Evolutionary conservation across 2,888 invertebrate species (phyloP), one percentile per base, ranked within the genome.

Genomic region (Agrenia bidenticulata): DNA sequence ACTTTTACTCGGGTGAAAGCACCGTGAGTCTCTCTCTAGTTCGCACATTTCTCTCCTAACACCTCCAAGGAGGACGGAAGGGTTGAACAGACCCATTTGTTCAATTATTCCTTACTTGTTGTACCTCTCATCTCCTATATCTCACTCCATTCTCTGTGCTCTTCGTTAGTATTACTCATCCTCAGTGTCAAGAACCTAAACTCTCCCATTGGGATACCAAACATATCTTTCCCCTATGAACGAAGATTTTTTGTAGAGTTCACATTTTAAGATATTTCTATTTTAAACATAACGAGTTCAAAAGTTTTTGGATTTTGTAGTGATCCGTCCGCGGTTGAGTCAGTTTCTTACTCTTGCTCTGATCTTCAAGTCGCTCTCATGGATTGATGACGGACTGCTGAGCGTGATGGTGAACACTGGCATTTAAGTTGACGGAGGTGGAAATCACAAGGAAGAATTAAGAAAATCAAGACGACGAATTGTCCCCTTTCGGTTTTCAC

Each of bases 401-500:
- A n/a, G n/a, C n/a, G n/a, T n/a, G n/a, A n/a, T n/a, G n/a, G n/a
- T n/a, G n/a, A 32, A 32, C 32, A 11, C 11, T 32, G 32, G 32
- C n/a, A n/a, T 15, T 7, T 39, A 45, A 5, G 45, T 45, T 45
- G 45, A 55, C 13, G 37, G 19, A 58, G 23, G 21, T 4, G 24
- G 21, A 42, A 63, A 5, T 41, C 17, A 15, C 2, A 51, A 45
- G 51, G 51, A 67, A 26, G 51, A 27, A 62, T 21, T 21, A 49
- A 59, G 13, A 58, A 62, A 11, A 57, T 49, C 15, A 53, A 53
- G 32, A n/a, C 24, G 41, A 51, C 37, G 49, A 60, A 67, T 66
- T 68, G 72, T 73, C 72, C 72, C 73, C 73, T 75, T 74, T 74
- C 75, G 73, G 92, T 90, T 88, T 92, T 91, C 92, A 92, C 92